Evolutionary conservation across 2,113 vertebrate species (phyloP).

Genomic region (Mastomys natalensis): DNA sequence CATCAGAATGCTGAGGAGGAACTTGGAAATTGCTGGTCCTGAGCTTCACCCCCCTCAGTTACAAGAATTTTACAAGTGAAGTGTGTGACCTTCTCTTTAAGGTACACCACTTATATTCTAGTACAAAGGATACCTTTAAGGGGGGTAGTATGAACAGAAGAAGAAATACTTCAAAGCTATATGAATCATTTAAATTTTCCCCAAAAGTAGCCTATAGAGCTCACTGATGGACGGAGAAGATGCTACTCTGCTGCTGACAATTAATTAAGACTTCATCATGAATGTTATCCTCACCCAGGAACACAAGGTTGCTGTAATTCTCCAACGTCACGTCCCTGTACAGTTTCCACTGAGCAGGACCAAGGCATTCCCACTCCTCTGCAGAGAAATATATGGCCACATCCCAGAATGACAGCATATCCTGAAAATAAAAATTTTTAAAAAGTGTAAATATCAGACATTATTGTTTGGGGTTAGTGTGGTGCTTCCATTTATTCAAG

Average conservation of each 20-base stretch:
- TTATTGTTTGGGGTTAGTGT: too few species aligned
- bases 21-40: not conserved
- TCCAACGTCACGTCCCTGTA: not conserved
- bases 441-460: not conserved
- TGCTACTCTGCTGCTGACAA: not conserved
- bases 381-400: not conserved
- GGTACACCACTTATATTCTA: not conserved
- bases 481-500: too few species aligned
- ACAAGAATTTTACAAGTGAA: not conserved
- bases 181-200: not conserved
- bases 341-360: not conserved
- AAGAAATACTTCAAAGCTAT: not conserved
- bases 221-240: not conserved
- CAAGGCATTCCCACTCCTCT: not conserved
- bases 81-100: not conserved
- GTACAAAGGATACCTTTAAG: not conserved
- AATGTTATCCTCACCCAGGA: not conserved
- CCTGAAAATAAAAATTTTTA: too few species aligned
- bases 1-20: not conserved
- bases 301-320: not conserved
- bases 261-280: not conserved
- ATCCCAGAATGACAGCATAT: fast-evolving
- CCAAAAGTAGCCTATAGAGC: not conserved
- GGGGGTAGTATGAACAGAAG: not conserved
- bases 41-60: not conserved